Base-by-base conservation (phyloP, 2,113 vertebrate genomes). In the Hemibagrus wyckioides region DNA sequence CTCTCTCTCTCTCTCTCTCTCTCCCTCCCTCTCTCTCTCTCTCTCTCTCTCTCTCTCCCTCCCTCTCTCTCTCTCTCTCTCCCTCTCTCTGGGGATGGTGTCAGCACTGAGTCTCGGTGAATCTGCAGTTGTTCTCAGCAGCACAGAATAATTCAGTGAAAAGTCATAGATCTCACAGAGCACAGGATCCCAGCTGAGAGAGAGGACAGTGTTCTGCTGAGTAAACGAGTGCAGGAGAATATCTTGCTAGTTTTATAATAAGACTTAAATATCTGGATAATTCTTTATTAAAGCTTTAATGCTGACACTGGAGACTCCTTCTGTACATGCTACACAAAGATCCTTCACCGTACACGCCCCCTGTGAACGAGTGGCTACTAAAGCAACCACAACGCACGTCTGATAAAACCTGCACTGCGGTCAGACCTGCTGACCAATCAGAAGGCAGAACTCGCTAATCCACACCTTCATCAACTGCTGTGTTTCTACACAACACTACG, bases 91-190 rank as follows among this genome's bases (percentile, higher is more conserved):
- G 87, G 87, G 69, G 28, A 71, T 76, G 52, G 23, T 41, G 86
- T 88, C 86, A 83, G 50, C 19, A 48, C 50, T 28, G 39, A 30
- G 65, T 82, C 69, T 87, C 59, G 41, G 84, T 79, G 75, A 86
- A 69, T 71, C 39, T 80, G 82, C 82, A 50, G 23, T 36, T 79
- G 41, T 57, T 54, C 80, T 83, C 57, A 59, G 87, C 82, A 73
- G 83, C 50, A 33, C 50, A 77, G 82, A 67, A n/a, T 88, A 87
- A 88, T 76, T 77, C 54, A 79, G 41, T 67, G 54, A 82, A 89
- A 87, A 83, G 83, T 83, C 87, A 89, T 87, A 41, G 63, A 88
- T 88, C 88, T 57, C 83, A 76, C 75, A 69, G 57, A 28, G 56
- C 54, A 15, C 11, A 65, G 50, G 80, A 85, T 80, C 83, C 84